These are phyloP conservation scores for Oryzias melastigma DNA, from an alignment of 2,113 vertebrate species.

Conservation along the genomic window DNA sequence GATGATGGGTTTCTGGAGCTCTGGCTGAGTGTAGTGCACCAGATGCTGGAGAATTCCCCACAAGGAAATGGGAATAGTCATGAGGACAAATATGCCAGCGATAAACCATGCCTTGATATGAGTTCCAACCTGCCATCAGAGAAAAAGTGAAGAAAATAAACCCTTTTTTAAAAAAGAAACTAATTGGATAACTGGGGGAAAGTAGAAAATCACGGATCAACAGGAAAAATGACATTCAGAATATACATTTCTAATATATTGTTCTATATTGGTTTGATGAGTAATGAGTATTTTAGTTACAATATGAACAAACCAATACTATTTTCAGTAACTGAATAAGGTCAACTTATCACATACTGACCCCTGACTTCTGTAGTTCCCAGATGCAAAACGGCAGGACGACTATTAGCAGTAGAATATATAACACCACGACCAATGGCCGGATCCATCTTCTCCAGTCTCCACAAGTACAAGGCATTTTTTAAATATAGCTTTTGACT, in stretches of 20 bases:
- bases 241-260: background rate
- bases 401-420: slow-evolving; percentile 84
- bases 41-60: slow-evolving; percentile 97
- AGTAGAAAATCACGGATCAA: too few species aligned
- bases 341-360: slow-evolving; percentile 58
- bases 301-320: background rate
- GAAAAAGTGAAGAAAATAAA: slow-evolving; percentile 11
- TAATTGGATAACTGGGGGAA: too few species aligned
- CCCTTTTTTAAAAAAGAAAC: background rate
- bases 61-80: slow-evolving; percentile 95
- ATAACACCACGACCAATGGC: slow-evolving; percentile 87
- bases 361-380: slow-evolving; percentile 91
- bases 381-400: slow-evolving; percentile 88
- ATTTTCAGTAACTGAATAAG: background rate
- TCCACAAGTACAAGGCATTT: slow-evolving; percentile 92
- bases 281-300: background rate
- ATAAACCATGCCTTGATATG: slow-evolving; percentile 98
- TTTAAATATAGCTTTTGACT: slow-evolving; percentile 29
- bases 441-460: slow-evolving; percentile 97
- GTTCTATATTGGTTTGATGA: background rate
- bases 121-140: slow-evolving; percentile 82
- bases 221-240: too few species aligned
- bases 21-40: slow-evolving; percentile 95
- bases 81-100: slow-evolving; percentile 93
- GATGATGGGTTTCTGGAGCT: slow-evolving; percentile 97